Evolutionary conservation across 1,140 invertebrate species (phyloP), one percentile per base, ranked within the genome.

Genomic region (Pachyrhynchus sulphureomaculatus): DNA sequence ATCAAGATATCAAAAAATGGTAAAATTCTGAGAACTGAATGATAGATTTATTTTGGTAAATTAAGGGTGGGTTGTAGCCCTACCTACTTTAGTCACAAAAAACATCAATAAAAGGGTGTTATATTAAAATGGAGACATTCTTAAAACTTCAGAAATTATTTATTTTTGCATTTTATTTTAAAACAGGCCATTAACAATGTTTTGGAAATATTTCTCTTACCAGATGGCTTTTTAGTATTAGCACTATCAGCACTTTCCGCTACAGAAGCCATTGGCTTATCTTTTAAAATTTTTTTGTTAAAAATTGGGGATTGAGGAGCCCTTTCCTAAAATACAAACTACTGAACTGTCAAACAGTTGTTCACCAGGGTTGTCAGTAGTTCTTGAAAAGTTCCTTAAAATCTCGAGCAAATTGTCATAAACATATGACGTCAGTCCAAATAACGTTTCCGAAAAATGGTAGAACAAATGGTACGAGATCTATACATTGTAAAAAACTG

Each of bases 191-290:
- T n/a, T n/a, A n/a, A n/a, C n/a, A n/a, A n/a, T n/a, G n/a, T n/a
- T n/a, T n/a, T n/a, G 33, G 10, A 32, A 12, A 17, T 32, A 13
- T 32, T 8, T 33, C 13, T 33, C 58, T 62, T 67, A 72, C 70
- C 70, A 37, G 70, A 72, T 3, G 70, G 70, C 57, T 70, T 67
- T 63, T 72, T 72, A 2, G 62, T 67, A 67, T 67, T 71, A 5
- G 47, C n/a, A 42, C 62, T 51, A 24, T 71, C 71, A 33, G 55
- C 33, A 37, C 24, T 64, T 12, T 72, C 70, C 13, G 45, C 13
- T 12, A 41, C 52, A 26, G 52, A 55, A 8, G 52, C 52, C 52
- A 55, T 55, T n/a, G 5, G n/a, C 13, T 52, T 39, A 9, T 17
- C 10, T 10, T 33, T 49, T 34, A 32, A 15, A 49, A 18, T 18